These are phyloP conservation scores for Acrobasis suavella DNA, from an alignment of 2,888 invertebrate species.

Conservation along the genomic window DNA sequence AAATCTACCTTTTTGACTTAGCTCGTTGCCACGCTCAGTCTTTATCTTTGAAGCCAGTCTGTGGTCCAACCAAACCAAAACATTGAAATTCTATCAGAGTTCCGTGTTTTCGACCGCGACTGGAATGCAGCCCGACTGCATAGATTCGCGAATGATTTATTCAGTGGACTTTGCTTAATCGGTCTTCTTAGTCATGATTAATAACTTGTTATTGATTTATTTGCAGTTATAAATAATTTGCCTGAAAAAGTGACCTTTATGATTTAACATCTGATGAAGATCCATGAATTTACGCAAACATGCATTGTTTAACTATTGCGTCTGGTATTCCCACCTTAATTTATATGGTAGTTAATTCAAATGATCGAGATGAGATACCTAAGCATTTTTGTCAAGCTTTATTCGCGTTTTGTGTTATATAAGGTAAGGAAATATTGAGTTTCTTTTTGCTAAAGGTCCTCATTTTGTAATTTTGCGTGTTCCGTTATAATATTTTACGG, in stretches of 20 bases:
- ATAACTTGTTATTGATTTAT: not conserved
- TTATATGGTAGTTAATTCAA: no score
- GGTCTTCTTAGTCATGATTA: not conserved
- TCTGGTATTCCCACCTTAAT: no score
- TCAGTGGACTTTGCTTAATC: constrained; percentile 17
- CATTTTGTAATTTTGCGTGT: no score
- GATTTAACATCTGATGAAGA: not conserved
- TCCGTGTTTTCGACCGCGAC: constrained; percentile 41
- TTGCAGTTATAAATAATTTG: not conserved
- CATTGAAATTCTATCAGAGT: constrained; percentile 25
- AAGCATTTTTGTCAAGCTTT: no score
- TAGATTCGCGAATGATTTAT: constrained; percentile 51
- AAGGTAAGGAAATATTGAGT: no score
- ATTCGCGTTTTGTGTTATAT: no score
- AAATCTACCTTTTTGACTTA: no score
- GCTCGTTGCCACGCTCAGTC: not conserved
- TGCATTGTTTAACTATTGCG: no score
- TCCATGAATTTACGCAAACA: no score
- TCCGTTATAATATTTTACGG: no score
- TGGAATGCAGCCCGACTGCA: constrained; percentile 55
- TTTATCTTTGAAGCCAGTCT: not conserved
- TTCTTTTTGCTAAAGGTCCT: no score
- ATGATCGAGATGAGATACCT: no score
- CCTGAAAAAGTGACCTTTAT: not conserved
- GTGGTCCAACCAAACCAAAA: not conserved